A percentile compares a stretch with the other conserved stretches of the same genome.
Conservation (phyloP, 2,888 invertebrate species). For the Geotrupes spiniger region DNA sequence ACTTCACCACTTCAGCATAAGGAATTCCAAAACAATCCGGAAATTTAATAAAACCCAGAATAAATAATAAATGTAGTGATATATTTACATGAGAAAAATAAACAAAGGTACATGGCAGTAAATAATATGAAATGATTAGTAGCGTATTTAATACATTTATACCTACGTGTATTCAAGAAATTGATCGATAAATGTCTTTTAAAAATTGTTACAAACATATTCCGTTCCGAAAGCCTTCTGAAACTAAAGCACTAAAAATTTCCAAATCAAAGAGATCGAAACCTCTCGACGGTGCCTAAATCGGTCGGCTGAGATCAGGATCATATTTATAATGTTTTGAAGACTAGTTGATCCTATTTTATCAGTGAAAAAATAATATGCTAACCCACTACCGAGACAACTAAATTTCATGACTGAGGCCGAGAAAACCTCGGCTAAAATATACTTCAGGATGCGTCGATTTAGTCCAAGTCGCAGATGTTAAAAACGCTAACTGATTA, state of each 20-base stretch:
- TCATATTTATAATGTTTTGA: conserved; percentile 20
- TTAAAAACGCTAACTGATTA: no score
- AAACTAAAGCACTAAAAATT: conserved; percentile 9
- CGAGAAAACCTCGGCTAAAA: no score
- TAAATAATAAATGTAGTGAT: conserved; percentile 17
- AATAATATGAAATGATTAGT: conserved; percentile 19
- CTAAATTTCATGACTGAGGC: no score
- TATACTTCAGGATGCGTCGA: conserved; percentile 4
- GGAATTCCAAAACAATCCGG: no score
- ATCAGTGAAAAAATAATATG: conserved; percentile 27
- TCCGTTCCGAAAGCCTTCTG: conserved; percentile 5
- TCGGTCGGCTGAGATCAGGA: conserved; percentile 30
- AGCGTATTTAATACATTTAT: conserved; percentile 10
- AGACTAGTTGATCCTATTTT: conserved; percentile 34
- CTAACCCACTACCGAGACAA: conserved; percentile 29
- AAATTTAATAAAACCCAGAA: conserved; percentile 3
- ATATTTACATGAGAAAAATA: conserved; percentile 21
- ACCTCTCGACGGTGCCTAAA: conserved; percentile 12
- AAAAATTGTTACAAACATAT: conserved; percentile 9
- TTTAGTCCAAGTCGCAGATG: no score
- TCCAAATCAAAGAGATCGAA: not conserved
- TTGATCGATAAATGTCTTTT: conserved; percentile 11
- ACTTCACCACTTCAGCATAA: no score
- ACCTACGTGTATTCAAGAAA: not conserved
- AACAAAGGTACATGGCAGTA: conserved; percentile 23